phyloP scores from a whole-genome alignment of 2,113 vertebrate genomes.

The Lasiurus cinereus region DNA sequence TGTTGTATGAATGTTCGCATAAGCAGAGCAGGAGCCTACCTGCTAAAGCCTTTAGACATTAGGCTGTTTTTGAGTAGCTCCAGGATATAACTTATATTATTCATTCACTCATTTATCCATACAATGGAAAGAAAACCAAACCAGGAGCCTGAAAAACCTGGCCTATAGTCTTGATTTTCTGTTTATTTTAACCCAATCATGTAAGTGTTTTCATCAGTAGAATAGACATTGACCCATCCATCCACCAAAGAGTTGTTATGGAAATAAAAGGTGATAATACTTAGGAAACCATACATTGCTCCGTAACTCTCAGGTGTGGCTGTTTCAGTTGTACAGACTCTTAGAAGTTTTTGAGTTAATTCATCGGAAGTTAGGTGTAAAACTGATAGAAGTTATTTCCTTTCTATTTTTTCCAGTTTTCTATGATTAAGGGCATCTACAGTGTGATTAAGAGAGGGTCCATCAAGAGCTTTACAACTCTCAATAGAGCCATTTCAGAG shows the following conservation, averaged over 20 bases:
- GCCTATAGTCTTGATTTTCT: background rate
- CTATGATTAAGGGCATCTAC: background rate
- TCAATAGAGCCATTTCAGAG: background rate
- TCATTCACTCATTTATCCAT: too few relatives aligned
- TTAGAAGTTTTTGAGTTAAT: background rate
- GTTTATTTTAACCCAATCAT: background rate
- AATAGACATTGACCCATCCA: background rate
- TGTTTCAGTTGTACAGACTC: background rate
- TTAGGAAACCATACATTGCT: background rate
- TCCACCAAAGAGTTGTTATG: background rate
- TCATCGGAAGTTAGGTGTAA: background rate
- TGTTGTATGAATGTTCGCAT: background rate
- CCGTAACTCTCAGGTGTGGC: background rate
- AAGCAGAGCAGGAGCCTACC: background rate
- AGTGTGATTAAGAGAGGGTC: background rate
- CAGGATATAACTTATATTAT: too few relatives aligned
- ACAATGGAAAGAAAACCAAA: background rate
- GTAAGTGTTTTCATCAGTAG: background rate
- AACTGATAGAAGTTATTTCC: background rate
- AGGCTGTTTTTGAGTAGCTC: background rate
- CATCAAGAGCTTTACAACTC: background rate
- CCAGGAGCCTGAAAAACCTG: background rate
- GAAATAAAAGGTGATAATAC: background rate
- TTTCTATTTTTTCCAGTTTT: background rate
- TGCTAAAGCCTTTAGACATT: background rate